Base-by-base conservation (phyloP, 2,888 invertebrate species). In the Leptura quadrifasciata region DNA sequence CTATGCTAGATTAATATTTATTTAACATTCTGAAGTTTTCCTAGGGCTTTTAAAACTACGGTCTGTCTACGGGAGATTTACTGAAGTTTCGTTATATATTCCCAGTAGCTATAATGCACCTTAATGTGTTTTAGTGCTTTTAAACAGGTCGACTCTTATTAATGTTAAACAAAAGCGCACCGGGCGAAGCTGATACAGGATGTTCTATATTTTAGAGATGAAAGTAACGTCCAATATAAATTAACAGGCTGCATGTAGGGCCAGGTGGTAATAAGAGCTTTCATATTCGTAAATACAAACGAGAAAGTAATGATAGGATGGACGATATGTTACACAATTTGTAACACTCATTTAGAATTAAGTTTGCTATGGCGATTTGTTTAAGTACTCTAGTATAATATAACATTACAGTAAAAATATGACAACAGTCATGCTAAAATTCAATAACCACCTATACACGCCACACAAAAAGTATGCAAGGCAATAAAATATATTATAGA, bases 31-130 rank as follows among this genome's bases (percentile, higher is more conserved):
- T 6, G 47, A 5, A 63, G 20, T 18, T 39, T 63, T 10, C 27
- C 20, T 6, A 27, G 39, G 39, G 63, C 63, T 63, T 39, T 63
- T 39, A 47, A 63, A 63, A 63, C 60, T 61, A 31, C 5, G n/a
- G 10, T 18, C 10, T 39, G 17, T 63, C 63, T 39, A 39, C 31
- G 15, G 18, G 39, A 63, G 39, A 63, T 63, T 20, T 39, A 63
- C 20, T 35, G 18, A 35, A 35, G 63, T 63, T 39, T 63, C 39
- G 20, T 63, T 63, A 39, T 21, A 63, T 63, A 63, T 63, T 63
- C 47, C 39, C 39, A 63, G 39, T 39, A 15, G 63, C 63, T 18
- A 63, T 63, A 63, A 63, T 63, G 63, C 63, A 17, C 18, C 39
- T 18, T 63, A 63, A 63, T 63, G 63, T 39, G 35, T 63, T 63